Evolutionary conservation across 2,797 vertebrate species (phyloP), one percentile per base, ranked within the genome.

Genomic region (Acipenser transmontanus): DNA sequence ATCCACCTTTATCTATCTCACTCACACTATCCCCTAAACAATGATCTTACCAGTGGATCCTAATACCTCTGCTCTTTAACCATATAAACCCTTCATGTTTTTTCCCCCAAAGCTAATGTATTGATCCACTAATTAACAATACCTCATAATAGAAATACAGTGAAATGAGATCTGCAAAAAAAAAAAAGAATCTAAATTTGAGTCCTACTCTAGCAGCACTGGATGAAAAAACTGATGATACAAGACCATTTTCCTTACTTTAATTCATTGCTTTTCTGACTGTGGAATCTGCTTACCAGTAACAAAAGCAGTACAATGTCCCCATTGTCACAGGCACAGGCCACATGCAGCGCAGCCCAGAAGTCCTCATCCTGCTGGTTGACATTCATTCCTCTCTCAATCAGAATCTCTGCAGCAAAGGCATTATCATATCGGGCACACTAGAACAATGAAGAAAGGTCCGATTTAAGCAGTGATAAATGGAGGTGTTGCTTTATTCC

Each of bases 331-430:
- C 95, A 95, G 1, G 91, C 93, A 70, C 93, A 94, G 34, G 96
- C 95, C 10, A 94, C 84, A 73, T 98, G 96, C 85, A 97, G 88
- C 0, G 96, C 90, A 0, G 95, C 97, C 95, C 95, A 97, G 61
- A 87, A 91, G 80, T 98, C 96, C 71, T 97, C 94, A 64, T 98
- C 96, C 78, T 97, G 96, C 73, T 91, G 91, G 87, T 98, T 93
- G 73, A 94, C 87, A 6, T 94, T 92, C 76, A 94, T 86, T 34
- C 96, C 96, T 74, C 89, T 90, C 76, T 97, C 95, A 13, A 95
- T 92, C 63, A 98, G 84, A 68, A 96, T 84, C 81, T 98, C 95
- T 6, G 95, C 91, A 6, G 92, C 91, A 76, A 98, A 96, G 70
- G 91, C 85, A 17, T 97, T 98, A 85, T 97, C 95, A 1, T 96